A percentile compares a stretch with the other conserved stretches of the same genome.
These are phyloP conservation scores for Rhyacophila evoluta DNA, from an alignment of 2,888 invertebrate genomes.

Conservation along the genomic window DNA sequence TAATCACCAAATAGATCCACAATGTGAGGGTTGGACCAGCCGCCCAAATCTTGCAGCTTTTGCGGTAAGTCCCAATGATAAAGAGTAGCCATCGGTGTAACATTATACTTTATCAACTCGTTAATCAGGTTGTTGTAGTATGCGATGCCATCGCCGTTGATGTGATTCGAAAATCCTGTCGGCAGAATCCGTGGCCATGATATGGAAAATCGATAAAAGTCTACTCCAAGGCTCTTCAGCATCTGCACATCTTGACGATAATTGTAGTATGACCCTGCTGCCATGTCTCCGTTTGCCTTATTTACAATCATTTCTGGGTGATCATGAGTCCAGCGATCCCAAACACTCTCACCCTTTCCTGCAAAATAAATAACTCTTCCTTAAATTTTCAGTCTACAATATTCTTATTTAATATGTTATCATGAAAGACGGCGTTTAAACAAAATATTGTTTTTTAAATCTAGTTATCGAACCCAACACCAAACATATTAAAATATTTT, in stretches of 20 bases:
- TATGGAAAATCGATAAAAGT: conserved; percentile 79
- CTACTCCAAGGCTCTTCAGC: conserved; percentile 73
- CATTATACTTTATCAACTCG: conserved; percentile 74
- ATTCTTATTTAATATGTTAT: background rate
- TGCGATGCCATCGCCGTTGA: conserved; percentile 78
- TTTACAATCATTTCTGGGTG: conserved; percentile 69
- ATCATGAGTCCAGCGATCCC: conserved; percentile 70
- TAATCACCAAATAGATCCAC: conserved; percentile 75
- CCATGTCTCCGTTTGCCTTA: conserved; percentile 73
- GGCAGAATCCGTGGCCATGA: conserved; percentile 84
- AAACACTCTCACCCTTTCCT: conserved; percentile 76
- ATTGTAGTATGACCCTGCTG: conserved; percentile 78
- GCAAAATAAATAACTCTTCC: conserved; percentile 55
- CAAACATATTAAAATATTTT: no score
- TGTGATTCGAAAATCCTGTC: conserved; percentile 73
- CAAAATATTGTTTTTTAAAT: no score
- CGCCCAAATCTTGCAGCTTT: conserved; percentile 74
- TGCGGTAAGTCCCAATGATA: conserved; percentile 81
- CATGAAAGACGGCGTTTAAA: background rate
- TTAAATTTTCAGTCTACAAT: no score
- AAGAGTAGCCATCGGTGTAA: conserved; percentile 79
- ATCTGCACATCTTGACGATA: conserved; percentile 75
- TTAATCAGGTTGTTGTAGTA: conserved; percentile 84
- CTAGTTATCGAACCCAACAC: no score
- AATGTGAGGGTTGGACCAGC: conserved; percentile 77